Base-by-base conservation (phyloP, 2,888 invertebrate genomes). In the Pandemis corylana region DNA sequence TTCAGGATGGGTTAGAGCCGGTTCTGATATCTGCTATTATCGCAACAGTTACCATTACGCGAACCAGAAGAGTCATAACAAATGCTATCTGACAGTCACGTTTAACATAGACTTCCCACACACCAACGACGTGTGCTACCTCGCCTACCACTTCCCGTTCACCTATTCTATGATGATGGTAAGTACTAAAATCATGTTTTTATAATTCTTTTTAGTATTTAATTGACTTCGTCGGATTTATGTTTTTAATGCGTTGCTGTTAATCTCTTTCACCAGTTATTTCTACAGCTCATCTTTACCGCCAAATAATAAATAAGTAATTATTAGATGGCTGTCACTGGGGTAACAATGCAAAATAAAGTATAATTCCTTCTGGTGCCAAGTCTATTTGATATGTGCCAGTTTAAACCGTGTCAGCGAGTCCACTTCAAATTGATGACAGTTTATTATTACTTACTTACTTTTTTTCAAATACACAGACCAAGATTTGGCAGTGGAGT, bases 81-180 rank as follows among this genome's bases (percentile, higher is more conserved):
- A 94, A 76, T 95, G 95, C 83, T 98, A 97, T 90, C 95, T 96
- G 84, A 97, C 98, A 0, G 96, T 97, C 56, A 96, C 97, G 5
- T 98, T 98, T 91, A 96, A 96, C 79, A 94, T 98, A 49, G 95
- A 94, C 66, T 98, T 98, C 89, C 96, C 96, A 6, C 96, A 97
- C 88, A 90, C 94, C 68, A 95, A 96, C 77, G 98, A 98, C 85
- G 95, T 97, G 68, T 97, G 97, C 87, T 98, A 98, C 88, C 88
- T 98, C 76, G 98, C 98, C 3, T 98, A 98, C 85, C 98, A 98
- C 89, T 98, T 96, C 87, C 98, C 98, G 0, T 98, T 97, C 88
- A 97, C 97, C 0, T 98, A 97, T 86, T 96, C 97, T 20, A 96
- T 96, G 88, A 92, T 97, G 84, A 94, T 97, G 96, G 96, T 97